Percentiles rank a stretch among this genome's conserved stretches.
phyloP scores from a whole-genome alignment of 2,113 vertebrate species.

The Aythya baeri region DNA sequence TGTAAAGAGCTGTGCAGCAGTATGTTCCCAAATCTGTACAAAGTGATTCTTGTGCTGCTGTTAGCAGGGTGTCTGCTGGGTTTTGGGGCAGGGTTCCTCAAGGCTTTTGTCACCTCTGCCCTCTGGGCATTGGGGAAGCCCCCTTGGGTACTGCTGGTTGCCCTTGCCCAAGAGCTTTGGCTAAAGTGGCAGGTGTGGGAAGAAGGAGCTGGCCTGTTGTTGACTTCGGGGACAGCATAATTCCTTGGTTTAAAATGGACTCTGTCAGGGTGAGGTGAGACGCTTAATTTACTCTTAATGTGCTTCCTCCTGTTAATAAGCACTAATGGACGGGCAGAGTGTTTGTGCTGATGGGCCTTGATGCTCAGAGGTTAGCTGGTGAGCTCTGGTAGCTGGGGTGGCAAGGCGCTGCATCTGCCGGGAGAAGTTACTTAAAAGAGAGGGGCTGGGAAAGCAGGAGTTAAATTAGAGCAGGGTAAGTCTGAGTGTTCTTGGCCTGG shows the following conservation, averaged over 20 bases:
- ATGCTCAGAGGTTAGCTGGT: neutral
- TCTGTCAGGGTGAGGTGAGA: conserved; percentile 1
- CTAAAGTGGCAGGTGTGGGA: neutral
- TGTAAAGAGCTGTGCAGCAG: neutral
- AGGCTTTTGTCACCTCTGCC: neutral
- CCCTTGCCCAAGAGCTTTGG: neutral
- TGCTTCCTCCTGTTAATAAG: conserved; percentile 9
- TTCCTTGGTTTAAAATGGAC: conserved; percentile 30
- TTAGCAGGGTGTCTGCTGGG: accelerated
- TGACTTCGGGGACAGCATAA: neutral
- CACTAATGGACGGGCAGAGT: neutral
- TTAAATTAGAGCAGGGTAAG: neutral
- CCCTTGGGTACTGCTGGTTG: accelerated
- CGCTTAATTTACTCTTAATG: conserved; percentile 24
- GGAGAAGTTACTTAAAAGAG: neutral
- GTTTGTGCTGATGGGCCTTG: neutral
- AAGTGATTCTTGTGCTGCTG: neutral
- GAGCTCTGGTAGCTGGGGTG: neutral
- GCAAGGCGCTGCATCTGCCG: neutral
- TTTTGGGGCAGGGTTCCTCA: neutral
- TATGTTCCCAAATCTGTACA: neutral
- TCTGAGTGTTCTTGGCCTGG: neutral
- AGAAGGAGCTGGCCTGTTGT: neutral
- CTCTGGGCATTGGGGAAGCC: accelerated
- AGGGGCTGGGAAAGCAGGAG: neutral